Base-by-base conservation (phyloP, 2,113 vertebrate species). In the Puffinus mauretanicus region DNA sequence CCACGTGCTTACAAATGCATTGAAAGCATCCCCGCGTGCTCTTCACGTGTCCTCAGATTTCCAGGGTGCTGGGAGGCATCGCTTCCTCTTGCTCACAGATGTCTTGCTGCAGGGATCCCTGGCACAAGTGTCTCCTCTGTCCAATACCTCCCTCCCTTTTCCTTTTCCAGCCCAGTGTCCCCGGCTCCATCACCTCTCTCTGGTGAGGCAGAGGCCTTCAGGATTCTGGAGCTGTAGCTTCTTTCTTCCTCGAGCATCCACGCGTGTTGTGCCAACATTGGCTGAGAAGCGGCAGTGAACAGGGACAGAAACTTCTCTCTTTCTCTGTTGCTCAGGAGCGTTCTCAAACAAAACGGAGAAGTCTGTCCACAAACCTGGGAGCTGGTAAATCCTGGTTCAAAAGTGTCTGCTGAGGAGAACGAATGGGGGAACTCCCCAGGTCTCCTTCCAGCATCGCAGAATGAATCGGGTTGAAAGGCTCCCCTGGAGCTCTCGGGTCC, bases 191-290 rank as follows among this genome's bases (percentile, higher is more conserved):
- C 83, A 11, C 42, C 19, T 64, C 29, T 34, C 44, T 36, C 34
- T 24, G 30, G 34, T 21, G 58, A 38, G 10, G 13, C 47, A 54
- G 78, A 57, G 30, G 7, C 44, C 36, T 84, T 34, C n/a, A 13
- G 60, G 46, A 18, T 34, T 44, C 58, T 65, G 57, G 11, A 44
- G 29, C 2, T 62, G 26, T 49, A 77, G 40, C 32, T 73, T 62
- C 38, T 83, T 9, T 62, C 44, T 26, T 57, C 19, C 57, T 71
- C 1, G 0, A 42, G 7, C 54, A 11, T 2, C 79, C 17, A 0
- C 2, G 7, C 4, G 2, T 73, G 8, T 14, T 26, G 16, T 52
- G 52, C 57, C 32, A 29, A 0, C 0, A 0, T 4, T 21, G 18
- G 6, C 60, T 38, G 61, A 83, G 47, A 42, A 42, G 26, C 0